These are phyloP conservation scores for Actenoides hombroni DNA, from an alignment of 2,113 vertebrate species.

Conservation along the genomic window DNA sequence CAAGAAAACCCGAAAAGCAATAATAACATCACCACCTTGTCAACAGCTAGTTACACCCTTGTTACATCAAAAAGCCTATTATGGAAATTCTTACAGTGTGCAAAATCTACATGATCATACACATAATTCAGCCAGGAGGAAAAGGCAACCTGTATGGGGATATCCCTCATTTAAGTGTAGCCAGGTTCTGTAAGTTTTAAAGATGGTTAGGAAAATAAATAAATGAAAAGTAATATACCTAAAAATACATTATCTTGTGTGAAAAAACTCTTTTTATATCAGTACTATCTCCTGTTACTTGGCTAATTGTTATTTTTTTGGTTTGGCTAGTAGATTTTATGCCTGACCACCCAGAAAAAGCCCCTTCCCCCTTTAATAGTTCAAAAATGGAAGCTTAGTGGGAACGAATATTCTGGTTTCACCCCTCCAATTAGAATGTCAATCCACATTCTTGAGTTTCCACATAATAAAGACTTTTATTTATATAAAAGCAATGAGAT, in stretches of 20 bases:
- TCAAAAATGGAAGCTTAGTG: not conserved
- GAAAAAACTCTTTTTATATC: not conserved
- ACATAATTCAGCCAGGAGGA: not conserved
- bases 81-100: not conserved
- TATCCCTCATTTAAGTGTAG: not conserved
- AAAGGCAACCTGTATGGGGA: not conserved
- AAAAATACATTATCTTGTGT: not conserved
- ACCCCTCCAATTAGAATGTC: not conserved
- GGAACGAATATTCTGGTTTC: not conserved
- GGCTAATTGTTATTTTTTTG: not conserved
- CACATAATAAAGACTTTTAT: constrained; percentile 68
- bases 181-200: not conserved
- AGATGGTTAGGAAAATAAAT: not conserved
- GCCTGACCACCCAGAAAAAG: not conserved
- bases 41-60: not conserved
- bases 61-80: not conserved
- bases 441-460: not conserved
- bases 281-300: not conserved
- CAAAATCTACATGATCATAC: accelerated
- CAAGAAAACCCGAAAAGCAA: not conserved
- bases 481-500: constrained; percentile 70
- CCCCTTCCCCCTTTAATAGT: not conserved
- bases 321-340: not conserved
- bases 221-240: not conserved
- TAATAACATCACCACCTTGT: not conserved